Percentiles rank a stretch among this genome's conserved stretches.
phyloP scores from a whole-genome alignment of 53 echinoderm and acorn worm species.

The Henricia sp. region DNA sequence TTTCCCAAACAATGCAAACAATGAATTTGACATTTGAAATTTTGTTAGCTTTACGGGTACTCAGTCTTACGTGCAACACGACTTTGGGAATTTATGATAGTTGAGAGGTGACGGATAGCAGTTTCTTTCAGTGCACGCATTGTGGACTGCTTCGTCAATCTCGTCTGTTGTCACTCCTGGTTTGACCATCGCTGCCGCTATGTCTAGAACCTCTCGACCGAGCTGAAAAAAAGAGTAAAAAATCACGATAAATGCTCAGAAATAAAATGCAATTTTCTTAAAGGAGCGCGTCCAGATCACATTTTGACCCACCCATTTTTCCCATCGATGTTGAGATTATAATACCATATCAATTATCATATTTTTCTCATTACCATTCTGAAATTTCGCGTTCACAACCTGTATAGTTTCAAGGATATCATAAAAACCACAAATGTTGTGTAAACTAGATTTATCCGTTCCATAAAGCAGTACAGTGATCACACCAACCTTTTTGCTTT shows the following conservation, averaged over 20 bases:
- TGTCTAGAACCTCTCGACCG: constrained; percentile 88
- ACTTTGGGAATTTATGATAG: constrained; percentile 96
- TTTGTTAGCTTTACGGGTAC: neutral
- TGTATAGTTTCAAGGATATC: no score
- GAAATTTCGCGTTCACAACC: no score
- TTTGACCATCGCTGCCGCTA: constrained; percentile 86
- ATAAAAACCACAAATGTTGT: no score
- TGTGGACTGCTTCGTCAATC: constrained; percentile 92
- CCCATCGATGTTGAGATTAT: no score
- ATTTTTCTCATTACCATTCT: no score
- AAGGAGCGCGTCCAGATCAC: no score
- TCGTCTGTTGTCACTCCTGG: constrained; percentile 95
- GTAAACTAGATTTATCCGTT: no score
- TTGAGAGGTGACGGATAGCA: constrained; percentile 99
- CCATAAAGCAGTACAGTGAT: no score
- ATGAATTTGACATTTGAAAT: neutral
- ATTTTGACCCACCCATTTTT: no score
- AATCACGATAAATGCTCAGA: neutral
- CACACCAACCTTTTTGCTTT: no score
- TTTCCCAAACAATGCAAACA: neutral
- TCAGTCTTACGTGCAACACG: constrained; percentile 92
- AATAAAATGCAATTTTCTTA: no score
- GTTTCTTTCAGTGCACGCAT: constrained; percentile 91
- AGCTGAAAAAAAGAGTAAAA: constrained; percentile 52
- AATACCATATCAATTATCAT: no score